Conservation (phyloP, 2,888 invertebrate species). For the Bugula neritina region DNA sequence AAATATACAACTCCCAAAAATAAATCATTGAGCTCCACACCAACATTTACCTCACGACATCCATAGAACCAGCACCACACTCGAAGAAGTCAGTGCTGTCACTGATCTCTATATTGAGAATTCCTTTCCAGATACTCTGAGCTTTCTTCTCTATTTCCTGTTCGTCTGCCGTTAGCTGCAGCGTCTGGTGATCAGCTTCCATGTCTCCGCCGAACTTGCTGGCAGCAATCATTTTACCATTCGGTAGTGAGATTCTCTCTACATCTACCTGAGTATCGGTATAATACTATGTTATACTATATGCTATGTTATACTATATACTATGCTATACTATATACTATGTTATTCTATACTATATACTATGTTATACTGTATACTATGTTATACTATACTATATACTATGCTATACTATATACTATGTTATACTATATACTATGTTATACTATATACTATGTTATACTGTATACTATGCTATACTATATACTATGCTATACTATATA, state of each 20-base stretch:
- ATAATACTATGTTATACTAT: not conserved
- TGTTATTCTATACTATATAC: no score
- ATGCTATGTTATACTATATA: no score
- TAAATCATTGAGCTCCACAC: not conserved
- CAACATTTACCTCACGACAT: slow-evolving; percentile 67
- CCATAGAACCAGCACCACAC: slow-evolving; percentile 95
- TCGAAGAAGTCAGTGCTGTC: slow-evolving; percentile 84
- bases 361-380: no score
- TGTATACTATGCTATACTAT: no score
- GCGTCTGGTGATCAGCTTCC: slow-evolving; percentile 58
- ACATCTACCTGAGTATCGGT: slow-evolving; percentile 12
- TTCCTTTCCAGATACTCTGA: slow-evolving; percentile 72
- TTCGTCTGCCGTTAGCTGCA: slow-evolving; percentile 58
- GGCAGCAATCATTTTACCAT: slow-evolving; percentile 70
- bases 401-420: no score
- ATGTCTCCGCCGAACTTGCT: slow-evolving; percentile 63
- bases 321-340: no score
- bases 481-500: no score
- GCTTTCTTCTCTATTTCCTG: slow-evolving; percentile 61
- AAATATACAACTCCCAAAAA: not conserved
- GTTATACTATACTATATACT: no score
- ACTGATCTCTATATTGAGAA: slow-evolving; percentile 65
- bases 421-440: no score
- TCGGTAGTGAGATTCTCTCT: slow-evolving; percentile 49
- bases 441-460: no score